Percentiles rank a stretch among this genome's conserved stretches.
phyloP scores from a whole-genome alignment of 2,797 vertebrate genomes.

The Coilia nasus region DNA sequence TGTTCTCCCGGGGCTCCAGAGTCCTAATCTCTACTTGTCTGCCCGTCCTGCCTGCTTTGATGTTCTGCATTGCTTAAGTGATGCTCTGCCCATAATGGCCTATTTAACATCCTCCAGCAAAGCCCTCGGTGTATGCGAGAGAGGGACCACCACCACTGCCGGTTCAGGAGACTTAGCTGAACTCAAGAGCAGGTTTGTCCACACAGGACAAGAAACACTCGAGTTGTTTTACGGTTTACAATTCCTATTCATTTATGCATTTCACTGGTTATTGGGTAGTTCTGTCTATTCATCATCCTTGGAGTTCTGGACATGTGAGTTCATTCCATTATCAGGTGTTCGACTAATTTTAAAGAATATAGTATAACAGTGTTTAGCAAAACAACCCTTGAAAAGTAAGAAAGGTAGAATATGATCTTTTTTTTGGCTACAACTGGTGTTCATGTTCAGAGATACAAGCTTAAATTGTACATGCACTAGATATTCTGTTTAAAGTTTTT shows the following conservation, averaged over 20 bases:
- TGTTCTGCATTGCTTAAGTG: slow-evolving; percentile 68
- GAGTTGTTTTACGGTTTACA: not conserved
- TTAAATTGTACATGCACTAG: not conserved
- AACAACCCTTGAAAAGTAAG: not conserved
- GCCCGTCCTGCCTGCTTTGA: slow-evolving; percentile 69
- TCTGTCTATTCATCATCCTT: not conserved
- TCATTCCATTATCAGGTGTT: not conserved
- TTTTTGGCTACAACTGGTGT: not conserved
- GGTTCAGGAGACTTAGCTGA: slow-evolving; percentile 12
- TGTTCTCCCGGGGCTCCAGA: slow-evolving; percentile 54
- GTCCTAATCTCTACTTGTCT: slow-evolving; percentile 71
- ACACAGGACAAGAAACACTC: not conserved
- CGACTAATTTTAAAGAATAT: not conserved
- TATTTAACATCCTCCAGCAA: slow-evolving; percentile 58
- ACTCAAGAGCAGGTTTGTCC: slow-evolving; percentile 21
- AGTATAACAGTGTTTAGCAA: not conserved
- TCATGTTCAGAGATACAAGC: not conserved
- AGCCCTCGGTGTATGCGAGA: slow-evolving; percentile 38
- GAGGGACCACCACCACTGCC: slow-evolving; percentile 32
- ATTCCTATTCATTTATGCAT: not conserved
- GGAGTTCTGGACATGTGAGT: too few relatives aligned
- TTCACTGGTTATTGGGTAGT: not conserved
- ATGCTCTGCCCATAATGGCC: slow-evolving; percentile 70
- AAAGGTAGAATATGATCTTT: not conserved
- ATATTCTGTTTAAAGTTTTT: not conserved